These are phyloP conservation scores for Meriones unguiculatus DNA, from an alignment of 2,113 vertebrate genomes.

Conservation along the genomic window DNA sequence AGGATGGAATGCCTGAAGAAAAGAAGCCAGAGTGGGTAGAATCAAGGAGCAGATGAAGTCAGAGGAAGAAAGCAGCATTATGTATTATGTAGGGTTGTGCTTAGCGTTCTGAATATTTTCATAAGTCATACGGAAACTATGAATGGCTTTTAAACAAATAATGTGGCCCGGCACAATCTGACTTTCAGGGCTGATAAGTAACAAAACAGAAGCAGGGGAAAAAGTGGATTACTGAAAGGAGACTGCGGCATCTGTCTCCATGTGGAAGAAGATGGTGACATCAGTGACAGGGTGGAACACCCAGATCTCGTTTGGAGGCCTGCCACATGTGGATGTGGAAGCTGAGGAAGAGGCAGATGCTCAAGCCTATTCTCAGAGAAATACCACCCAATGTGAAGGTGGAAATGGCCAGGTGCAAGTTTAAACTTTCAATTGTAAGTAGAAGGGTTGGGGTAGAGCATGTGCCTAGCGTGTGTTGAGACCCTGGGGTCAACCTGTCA, in stretches of 20 bases:
- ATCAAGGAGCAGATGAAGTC: neutral
- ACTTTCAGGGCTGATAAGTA: neutral
- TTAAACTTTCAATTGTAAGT: neutral
- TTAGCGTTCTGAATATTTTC: neutral
- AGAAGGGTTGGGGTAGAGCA: neutral
- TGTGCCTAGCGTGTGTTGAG: neutral
- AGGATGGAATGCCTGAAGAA: neutral
- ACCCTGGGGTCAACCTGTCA: neutral
- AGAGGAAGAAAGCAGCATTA: neutral
- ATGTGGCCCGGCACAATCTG: neutral
- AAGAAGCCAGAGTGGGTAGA: neutral
- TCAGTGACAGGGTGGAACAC: neutral
- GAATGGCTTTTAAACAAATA: conserved; percentile 9
- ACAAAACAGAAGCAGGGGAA: neutral
- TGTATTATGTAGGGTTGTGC: neutral
- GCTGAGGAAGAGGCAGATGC: neutral
- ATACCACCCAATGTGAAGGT: neutral
- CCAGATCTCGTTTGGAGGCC: neutral
- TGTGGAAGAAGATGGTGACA: neutral
- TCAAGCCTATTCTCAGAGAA: neutral
- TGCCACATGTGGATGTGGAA: neutral
- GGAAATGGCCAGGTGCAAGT: neutral
- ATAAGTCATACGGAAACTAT: neutral
- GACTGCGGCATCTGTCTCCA: neutral
- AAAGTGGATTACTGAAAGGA: neutral